Conservation (phyloP, 2,888 invertebrate genomes). For the Pediacus dermestoides region DNA sequence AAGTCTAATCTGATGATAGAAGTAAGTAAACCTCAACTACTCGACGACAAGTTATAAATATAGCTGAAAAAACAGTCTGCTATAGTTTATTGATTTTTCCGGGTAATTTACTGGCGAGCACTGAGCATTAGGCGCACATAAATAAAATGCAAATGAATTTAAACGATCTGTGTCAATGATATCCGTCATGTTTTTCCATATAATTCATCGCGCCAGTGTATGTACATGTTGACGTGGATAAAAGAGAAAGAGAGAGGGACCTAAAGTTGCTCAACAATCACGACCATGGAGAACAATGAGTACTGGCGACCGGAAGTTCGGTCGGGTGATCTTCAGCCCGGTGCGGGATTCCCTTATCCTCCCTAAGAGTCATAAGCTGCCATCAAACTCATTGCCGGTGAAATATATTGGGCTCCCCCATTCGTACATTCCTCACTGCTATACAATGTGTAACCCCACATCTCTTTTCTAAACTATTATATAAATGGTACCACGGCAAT, state of each 20-base stretch:
- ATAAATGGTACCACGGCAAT: constrained; percentile 38
- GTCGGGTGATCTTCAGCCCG: constrained; percentile 41
- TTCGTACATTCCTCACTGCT: constrained; percentile 20
- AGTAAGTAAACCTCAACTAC: too few relatives aligned
- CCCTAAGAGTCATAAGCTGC: constrained; percentile 29
- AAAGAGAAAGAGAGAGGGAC: constrained; percentile 14
- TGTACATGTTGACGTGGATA: too few relatives aligned
- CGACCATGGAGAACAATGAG: constrained; percentile 33
- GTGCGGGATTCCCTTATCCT: constrained; percentile 33
- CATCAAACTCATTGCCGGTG: constrained; percentile 40
- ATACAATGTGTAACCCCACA: constrained; percentile 14
- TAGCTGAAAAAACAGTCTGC: too few relatives aligned
- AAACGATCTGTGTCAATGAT: too few relatives aligned
- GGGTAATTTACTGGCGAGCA: too few relatives aligned
- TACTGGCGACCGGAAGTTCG: constrained; percentile 42
- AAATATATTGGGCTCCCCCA: constrained; percentile 40
- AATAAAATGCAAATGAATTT: too few relatives aligned
- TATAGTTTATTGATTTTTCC: too few relatives aligned
- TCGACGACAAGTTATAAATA: too few relatives aligned
- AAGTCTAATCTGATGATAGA: too few relatives aligned
- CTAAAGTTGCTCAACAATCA: constrained; percentile 9
- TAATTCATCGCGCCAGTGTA: too few relatives aligned
- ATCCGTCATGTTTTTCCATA: too few relatives aligned
- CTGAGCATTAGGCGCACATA: too few relatives aligned
- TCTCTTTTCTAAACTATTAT: constrained; percentile 1